These are phyloP conservation scores for Boloria euphrosyne DNA, from an alignment of 2,888 invertebrate genomes.

Conservation along the genomic window DNA sequence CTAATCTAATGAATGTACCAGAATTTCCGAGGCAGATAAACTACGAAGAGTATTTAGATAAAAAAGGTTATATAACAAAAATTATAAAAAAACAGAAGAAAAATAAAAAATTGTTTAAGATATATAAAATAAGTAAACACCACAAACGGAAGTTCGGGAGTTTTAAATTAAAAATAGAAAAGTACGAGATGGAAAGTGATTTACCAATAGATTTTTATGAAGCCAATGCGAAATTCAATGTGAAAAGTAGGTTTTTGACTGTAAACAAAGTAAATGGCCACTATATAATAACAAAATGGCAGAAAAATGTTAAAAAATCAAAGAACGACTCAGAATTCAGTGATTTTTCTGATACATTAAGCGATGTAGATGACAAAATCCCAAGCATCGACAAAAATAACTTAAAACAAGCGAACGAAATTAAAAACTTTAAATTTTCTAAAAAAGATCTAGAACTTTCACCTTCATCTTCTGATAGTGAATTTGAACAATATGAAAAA, in stretches of 20 bases:
- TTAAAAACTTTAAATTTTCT: slow-evolving; percentile 51
- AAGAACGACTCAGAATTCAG: slow-evolving; percentile 43
- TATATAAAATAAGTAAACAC: slow-evolving; percentile 46
- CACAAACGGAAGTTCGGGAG: slow-evolving; percentile 44
- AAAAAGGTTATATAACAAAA: slow-evolving; percentile 64
- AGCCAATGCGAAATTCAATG: slow-evolving; percentile 53
- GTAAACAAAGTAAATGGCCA: slow-evolving; percentile 44
- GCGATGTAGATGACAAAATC: slow-evolving; percentile 45
- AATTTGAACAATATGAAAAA: slow-evolving; percentile 55
- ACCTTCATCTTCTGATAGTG: slow-evolving; percentile 63
- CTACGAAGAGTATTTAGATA: slow-evolving; percentile 55
- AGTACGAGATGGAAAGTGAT: slow-evolving; percentile 53
- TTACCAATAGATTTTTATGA: slow-evolving; percentile 50
- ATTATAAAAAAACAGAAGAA: slow-evolving; percentile 40
- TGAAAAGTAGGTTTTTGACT: slow-evolving; percentile 55
- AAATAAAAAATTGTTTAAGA: slow-evolving; percentile 45
- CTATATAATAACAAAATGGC: slow-evolving; percentile 55
- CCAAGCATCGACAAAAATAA: slow-evolving; percentile 27
- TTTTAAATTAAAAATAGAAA: slow-evolving; percentile 48
- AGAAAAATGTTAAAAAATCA: slow-evolving; percentile 44
- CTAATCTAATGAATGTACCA: slow-evolving; percentile 63
- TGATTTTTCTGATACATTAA: slow-evolving; percentile 49
- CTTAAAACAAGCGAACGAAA: slow-evolving; percentile 41
- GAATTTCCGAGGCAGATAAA: slow-evolving; percentile 75
- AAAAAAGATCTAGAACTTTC: slow-evolving; percentile 66